These are phyloP conservation scores for Porites cylindrica DNA, from an alignment of 92 coral and sea anemone genomes.

Conservation along the genomic window DNA sequence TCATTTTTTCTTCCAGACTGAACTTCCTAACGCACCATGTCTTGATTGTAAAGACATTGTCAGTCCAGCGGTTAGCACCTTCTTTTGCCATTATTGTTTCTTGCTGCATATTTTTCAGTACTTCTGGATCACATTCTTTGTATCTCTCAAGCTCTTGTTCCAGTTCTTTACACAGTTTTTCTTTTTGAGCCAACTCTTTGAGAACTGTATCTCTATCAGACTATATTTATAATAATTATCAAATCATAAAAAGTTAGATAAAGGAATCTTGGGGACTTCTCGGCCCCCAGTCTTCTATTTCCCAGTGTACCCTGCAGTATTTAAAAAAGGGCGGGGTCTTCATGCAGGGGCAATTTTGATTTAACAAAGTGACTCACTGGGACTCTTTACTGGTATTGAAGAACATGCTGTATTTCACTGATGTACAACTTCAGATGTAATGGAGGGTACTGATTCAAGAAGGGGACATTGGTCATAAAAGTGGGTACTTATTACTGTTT, in stretches of 20 bases:
- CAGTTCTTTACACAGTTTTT: slow-evolving; percentile 67
- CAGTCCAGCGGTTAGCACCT: slow-evolving; percentile 97
- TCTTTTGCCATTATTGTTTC: slow-evolving; percentile 90
- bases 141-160: slow-evolving; percentile 77
- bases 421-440: too few relatives aligned
- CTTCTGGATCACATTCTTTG: slow-evolving; percentile 95
- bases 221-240: slow-evolving; percentile 34
- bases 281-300: not conserved
- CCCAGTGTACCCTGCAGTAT: not conserved
- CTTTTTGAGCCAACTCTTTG: slow-evolving; percentile 81
- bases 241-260: not conserved
- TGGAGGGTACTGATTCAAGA: too few relatives aligned
- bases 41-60: slow-evolving; percentile 93
- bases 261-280: too few relatives aligned
- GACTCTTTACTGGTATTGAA: too few relatives aligned
- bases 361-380: too few relatives aligned
- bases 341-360: too few relatives aligned
- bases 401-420: too few relatives aligned
- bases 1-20: slow-evolving; percentile 89
- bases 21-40: slow-evolving; percentile 94
- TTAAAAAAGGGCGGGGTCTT: too few relatives aligned
- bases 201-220: slow-evolving; percentile 76
- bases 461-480: too few relatives aligned
- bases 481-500: too few relatives aligned
- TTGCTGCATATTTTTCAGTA: slow-evolving; percentile 80